phyloP scores from a whole-genome alignment of 1,140 invertebrate species.

The Aphelinus certus region DNA sequence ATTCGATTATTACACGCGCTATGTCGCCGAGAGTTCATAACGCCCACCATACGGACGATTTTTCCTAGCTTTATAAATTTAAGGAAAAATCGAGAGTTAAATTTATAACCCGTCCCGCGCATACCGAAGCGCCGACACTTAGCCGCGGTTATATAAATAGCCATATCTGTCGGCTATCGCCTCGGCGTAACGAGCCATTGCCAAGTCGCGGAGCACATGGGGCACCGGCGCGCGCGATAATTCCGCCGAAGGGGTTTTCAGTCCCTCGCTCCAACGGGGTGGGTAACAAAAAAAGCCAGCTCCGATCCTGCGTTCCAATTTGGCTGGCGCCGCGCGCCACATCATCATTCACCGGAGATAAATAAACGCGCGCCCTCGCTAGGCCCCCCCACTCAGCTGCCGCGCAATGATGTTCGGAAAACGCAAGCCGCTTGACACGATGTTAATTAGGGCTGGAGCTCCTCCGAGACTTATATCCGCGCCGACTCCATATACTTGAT shows the following conservation, averaged over 20 bases:
- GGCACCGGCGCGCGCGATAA: conserved; percentile 52
- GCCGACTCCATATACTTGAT: conserved; percentile 47
- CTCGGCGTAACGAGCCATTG: conserved; percentile 62
- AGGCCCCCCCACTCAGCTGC: neutral
- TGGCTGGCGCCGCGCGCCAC: neutral
- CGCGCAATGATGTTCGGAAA: conserved; percentile 34
- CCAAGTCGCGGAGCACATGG: conserved; percentile 59
- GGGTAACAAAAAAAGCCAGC: neutral
- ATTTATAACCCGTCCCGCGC: too few relatives aligned
- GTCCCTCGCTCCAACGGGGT: conserved; percentile 8
- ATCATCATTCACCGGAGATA: conserved; percentile 38
- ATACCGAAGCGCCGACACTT: neutral
- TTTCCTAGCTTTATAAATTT: too few relatives aligned
- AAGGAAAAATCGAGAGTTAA: too few relatives aligned
- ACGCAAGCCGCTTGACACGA: conserved; percentile 50
- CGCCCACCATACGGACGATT: too few relatives aligned
- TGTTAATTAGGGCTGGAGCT: conserved; percentile 51
- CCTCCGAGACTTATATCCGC: conserved; percentile 42
- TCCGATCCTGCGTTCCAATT: conserved; percentile 38
- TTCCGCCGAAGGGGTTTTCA: conserved; percentile 54
- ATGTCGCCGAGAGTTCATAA: too few relatives aligned
- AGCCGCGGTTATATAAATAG: conserved; percentile 55
- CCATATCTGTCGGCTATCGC: conserved; percentile 63
- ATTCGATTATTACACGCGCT: too few relatives aligned
- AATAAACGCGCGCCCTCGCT: conserved; percentile 20